phyloP scores from a whole-genome alignment of 2,888 invertebrate species.

The Synanthedon tipuliformis region DNA sequence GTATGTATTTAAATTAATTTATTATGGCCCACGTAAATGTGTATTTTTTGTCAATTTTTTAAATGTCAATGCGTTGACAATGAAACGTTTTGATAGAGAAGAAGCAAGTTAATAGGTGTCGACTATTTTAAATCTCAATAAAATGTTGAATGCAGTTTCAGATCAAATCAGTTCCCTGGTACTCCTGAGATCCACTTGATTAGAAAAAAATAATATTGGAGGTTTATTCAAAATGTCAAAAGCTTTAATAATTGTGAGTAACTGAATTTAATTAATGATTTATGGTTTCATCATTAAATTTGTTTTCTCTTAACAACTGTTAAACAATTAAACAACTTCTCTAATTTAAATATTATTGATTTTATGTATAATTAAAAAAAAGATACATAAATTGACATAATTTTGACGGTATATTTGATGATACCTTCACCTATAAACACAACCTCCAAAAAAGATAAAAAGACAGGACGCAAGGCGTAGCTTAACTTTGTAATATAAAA shows the following conservation, averaged over 20 bases:
- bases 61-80: conserved; percentile 61
- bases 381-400: too few relatives aligned
- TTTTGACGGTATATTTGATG: too few relatives aligned
- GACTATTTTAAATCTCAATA: conserved; percentile 16
- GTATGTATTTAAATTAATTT: conserved; percentile 53
- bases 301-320: too few relatives aligned
- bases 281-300: too few relatives aligned
- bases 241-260: background rate
- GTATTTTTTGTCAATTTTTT: conserved; percentile 14
- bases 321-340: too few relatives aligned
- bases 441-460: too few relatives aligned
- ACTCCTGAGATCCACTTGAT: background rate
- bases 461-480: too few relatives aligned
- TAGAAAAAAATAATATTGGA: background rate
- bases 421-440: too few relatives aligned
- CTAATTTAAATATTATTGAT: too few relatives aligned
- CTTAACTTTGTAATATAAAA: too few relatives aligned
- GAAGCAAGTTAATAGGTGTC: conserved; percentile 22
- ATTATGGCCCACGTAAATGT: conserved; percentile 21
- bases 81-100: conserved; percentile 44
- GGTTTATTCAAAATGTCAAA: background rate
- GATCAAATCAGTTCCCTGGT: conserved; percentile 16
- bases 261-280: too few relatives aligned
- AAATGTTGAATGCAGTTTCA: conserved; percentile 52
- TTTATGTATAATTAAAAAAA: too few relatives aligned